Evolutionary conservation across 2,888 invertebrate species (phyloP), one percentile per base, ranked within the genome.

Genomic region (Falcaria lacertinaria): DNA sequence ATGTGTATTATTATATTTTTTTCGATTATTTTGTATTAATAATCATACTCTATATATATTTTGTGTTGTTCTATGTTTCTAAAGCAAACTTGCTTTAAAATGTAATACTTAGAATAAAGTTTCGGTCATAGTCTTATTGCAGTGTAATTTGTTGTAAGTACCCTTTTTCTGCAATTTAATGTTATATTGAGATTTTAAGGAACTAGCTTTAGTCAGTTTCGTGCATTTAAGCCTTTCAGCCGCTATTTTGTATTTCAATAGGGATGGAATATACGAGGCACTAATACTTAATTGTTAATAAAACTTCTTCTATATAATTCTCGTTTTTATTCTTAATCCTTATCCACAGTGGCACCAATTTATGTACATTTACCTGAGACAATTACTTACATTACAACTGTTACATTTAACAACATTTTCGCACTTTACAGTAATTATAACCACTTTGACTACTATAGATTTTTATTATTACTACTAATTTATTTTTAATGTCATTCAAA

Each of bases 281-380:
- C 61, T 63, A 70, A 74, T 81, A 81, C 81, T 83, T 82, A 79
- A 78, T 60, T 80, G 72, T 78, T 69, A 76, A 72, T 77, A 77
- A 71, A 77, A 15, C 22, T 22, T 35, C 44, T 44, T 36, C 35
- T 35, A 44, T 38, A 15, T 25, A 32, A 6, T 17, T 28, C 11
- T 6, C 16, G 15, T 16, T 45, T 42, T 45, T 34, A 33, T 33
- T 45, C 41, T 36, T 25, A n/a, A n/a, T n/a, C n/a, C n/a, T n/a
- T n/a, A n/a, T n/a, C n/a, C n/a, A n/a, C n/a, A n/a, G n/a, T n/a
- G n/a, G n/a, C n/a, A n/a, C n/a, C n/a, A n/a, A n/a, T n/a, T n/a
- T n/a, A n/a, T n/a, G n/a, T n/a, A n/a, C n/a, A n/a, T n/a, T n/a
- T n/a, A n/a, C n/a, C n/a, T n/a, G n/a, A n/a, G n/a, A n/a, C n/a